Conservation (phyloP, 64 coral and sea anemone genomes). For the Actinia tenebrosa region DNA sequence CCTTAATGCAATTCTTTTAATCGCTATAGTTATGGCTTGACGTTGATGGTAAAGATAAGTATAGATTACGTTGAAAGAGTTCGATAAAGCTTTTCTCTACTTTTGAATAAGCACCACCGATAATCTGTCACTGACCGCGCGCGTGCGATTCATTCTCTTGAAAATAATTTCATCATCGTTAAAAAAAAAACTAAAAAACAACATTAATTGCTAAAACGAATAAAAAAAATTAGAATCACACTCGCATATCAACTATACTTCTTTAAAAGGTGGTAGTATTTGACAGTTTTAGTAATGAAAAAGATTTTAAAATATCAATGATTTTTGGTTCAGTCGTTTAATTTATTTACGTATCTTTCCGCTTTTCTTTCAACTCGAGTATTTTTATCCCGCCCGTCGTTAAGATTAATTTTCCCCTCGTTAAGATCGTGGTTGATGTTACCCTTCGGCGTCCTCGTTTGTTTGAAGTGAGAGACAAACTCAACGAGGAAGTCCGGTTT, state of each 20-base stretch:
- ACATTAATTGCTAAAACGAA: no score
- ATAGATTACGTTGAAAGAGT: not conserved
- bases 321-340: no score
- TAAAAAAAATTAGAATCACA: not conserved
- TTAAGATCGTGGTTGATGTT: not conserved
- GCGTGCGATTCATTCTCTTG: not conserved
- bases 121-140: not conserved
- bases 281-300: not conserved
- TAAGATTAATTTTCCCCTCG: not conserved
- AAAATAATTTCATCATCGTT: not conserved
- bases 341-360: not conserved
- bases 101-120: not conserved
- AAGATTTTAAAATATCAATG: not conserved
- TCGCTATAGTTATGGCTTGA: not conserved
- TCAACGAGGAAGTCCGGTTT: not conserved
- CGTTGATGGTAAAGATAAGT: not conserved
- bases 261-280: not conserved
- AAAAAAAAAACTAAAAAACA: no score
- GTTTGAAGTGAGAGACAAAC: not conserved
- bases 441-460: not conserved
- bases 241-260: not conserved
- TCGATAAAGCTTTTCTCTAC: not conserved
- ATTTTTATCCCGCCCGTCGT: not conserved
- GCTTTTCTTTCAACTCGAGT: not conserved
- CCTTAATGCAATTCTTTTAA: not conserved